Percentiles rank a stretch among this genome's conserved stretches.
These are phyloP conservation scores for Rallus crepitans DNA, from an alignment of 2,797 vertebrate species.

Conservation along the genomic window DNA sequence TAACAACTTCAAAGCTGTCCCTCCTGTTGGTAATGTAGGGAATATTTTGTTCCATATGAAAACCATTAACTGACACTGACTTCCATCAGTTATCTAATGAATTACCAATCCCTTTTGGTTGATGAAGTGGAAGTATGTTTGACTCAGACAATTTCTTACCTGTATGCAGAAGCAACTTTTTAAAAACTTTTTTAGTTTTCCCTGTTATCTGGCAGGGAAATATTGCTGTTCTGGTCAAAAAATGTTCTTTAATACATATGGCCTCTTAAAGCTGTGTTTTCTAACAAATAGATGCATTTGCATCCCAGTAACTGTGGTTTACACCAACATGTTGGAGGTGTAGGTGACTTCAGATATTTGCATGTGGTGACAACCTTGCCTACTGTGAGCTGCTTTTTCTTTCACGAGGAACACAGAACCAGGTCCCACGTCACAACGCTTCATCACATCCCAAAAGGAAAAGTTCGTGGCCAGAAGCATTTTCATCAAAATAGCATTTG, in stretches of 20 bases:
- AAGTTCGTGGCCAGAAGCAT: neutral
- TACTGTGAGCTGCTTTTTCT: neutral
- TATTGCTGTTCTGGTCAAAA: neutral
- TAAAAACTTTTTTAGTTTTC: neutral
- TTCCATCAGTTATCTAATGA: neutral
- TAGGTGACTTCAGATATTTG: neutral
- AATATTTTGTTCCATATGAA: neutral
- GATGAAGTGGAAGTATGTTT: neutral
- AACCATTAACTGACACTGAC: neutral
- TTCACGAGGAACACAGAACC: neutral
- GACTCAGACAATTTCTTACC: neutral
- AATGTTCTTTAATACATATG: neutral
- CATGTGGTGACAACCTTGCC: rapidly evolving
- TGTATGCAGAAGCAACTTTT: neutral
- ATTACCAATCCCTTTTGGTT: neutral
- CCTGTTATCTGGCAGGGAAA: neutral
- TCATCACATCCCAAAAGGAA: neutral
- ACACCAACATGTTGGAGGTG: neutral
- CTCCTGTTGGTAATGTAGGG: neutral
- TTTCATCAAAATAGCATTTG: neutral
- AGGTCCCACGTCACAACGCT: neutral
- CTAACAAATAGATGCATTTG: neutral
- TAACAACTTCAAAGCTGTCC: neutral
- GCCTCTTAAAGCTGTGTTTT: neutral
- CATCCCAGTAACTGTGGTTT: neutral